Base-by-base conservation (phyloP, 2,113 vertebrate genomes). In the Odocoileus virginianus region DNA sequence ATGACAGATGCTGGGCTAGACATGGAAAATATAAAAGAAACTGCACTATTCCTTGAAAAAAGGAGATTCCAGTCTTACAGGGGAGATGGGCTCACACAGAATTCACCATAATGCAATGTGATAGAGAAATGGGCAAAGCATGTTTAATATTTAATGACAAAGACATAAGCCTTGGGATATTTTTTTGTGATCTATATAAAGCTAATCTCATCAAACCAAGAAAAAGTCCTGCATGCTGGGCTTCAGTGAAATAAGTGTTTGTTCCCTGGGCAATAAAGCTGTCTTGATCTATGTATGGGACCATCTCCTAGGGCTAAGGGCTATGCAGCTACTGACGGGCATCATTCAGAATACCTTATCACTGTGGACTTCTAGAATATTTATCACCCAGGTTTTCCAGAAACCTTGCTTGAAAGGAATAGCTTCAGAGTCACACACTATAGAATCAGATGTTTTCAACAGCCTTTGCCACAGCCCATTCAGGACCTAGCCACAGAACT, bases 141-240 rank as follows among this genome's bases (percentile, higher is more conserved):
- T 71, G 54, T 17, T 95, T 92, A 93, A 93, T 95, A 83, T 96
- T 97, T 97, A 91, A 93, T 89, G 55, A 94, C 54, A 91, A 96
- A 86, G n/a, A 86, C 79, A 47, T 55, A 85, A 57, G 86, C 67
- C 92, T 84, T 89, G 30, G 55, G 71, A 89, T 89, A 79, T 54
- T 74, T 84, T 83, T 86, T 54, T 50, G 92, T 85, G 71, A 95
- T 97, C 74, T 85, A 58, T 45, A 47, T 64, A 71, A 89, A 92
- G 45, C 21, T 50, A 89, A 94, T 86, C 78, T 89, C 90, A 93
- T 61, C 57, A 81, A 85, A 57, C 67, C 21, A 25, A 85, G 78
- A 88, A 90, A 74, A 36, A 30, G 60, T 40, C 36, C 83, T 50
- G 40, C 55, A 60, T 27, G 28, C 67, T 86, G 45, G 27, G 92